Evolutionary conservation across 2,888 invertebrate species (phyloP).

Genomic region (Camptogramma bilineatum): DNA sequence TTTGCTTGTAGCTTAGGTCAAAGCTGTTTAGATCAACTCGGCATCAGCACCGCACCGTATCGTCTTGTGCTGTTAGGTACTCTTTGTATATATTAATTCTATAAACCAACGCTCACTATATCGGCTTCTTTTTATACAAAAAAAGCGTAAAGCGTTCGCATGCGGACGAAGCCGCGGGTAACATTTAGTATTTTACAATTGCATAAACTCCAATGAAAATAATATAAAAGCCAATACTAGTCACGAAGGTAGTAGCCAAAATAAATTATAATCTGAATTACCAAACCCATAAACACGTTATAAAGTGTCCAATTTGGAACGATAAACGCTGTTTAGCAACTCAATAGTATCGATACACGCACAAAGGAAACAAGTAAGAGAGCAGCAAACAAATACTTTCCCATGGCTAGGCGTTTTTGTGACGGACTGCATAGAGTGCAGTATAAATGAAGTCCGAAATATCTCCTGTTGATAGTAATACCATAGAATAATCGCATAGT

Average conservation of each 20-base stretch:
- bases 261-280: constrained; percentile 37
- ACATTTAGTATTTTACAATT: no score
- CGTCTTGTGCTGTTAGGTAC: no score
- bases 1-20: no score
- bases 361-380: constrained; percentile 18
- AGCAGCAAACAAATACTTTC: constrained; percentile 26
- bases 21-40: no score
- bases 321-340: constrained; percentile 48
- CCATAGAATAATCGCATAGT: no score
- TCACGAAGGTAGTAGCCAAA: constrained; percentile 17
- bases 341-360: constrained; percentile 40
- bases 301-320: constrained; percentile 37
- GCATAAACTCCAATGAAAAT: no score
- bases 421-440: constrained; percentile 5
- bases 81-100: no score
- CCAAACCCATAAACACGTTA: constrained; percentile 38
- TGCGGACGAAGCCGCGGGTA: no score
- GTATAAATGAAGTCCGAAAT: constrained; percentile 32
- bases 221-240: not conserved
- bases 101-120: no score
- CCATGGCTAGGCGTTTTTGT: constrained; percentile 15
- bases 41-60: no score
- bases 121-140: no score
- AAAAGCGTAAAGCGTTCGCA: no score
- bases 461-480: constrained; percentile 44